Evolutionary conservation across 1,140 invertebrate genomes (phyloP).

Genomic region (Apolygus lucorum): DNA sequence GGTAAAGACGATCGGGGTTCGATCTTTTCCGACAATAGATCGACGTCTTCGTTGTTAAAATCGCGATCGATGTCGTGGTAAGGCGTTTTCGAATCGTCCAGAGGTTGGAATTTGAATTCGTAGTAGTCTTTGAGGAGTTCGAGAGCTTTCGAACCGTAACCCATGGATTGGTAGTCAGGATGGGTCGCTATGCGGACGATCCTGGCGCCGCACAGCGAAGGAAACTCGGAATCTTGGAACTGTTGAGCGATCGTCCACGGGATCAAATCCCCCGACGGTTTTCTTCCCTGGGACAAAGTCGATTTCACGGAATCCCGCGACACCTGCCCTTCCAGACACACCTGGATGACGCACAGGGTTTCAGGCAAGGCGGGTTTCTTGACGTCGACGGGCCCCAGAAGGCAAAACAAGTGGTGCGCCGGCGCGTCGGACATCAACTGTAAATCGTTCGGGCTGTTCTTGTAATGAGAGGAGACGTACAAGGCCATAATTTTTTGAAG

Average conservation of each 20-base stretch:
- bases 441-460: conserved; percentile 98
- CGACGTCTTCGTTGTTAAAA: conserved; percentile 48
- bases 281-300: conserved; percentile 71
- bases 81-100: conserved; percentile 44
- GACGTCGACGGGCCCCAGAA: conserved; percentile 75
- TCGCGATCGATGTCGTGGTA: conserved; percentile 49
- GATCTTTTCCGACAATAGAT: conserved; percentile 51
- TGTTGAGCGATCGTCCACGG: conserved; percentile 98
- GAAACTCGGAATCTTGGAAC: conserved; percentile 89
- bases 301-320: conserved; percentile 69
- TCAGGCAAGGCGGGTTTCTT: conserved; percentile 71
- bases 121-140: conserved; percentile 82
- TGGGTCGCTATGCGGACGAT: conserved; percentile 96
- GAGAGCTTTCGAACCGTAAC: conserved; percentile 83
- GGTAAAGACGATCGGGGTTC: conserved; percentile 56
- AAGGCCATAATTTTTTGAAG: conserved; percentile 84
- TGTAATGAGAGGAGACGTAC: conserved; percentile 97
- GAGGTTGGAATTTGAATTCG: conserved; percentile 62
- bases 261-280: conserved; percentile 91
- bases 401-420: conserved; percentile 92
- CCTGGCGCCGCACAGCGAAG: conserved; percentile 78
- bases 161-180: conserved; percentile 96
- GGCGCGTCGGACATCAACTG: conserved; percentile 98
- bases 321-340: conserved; percentile 93
- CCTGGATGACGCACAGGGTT: conserved; percentile 82